Conservation (phyloP, 2,888 invertebrate species). For the Micropterix aruncella region DNA sequence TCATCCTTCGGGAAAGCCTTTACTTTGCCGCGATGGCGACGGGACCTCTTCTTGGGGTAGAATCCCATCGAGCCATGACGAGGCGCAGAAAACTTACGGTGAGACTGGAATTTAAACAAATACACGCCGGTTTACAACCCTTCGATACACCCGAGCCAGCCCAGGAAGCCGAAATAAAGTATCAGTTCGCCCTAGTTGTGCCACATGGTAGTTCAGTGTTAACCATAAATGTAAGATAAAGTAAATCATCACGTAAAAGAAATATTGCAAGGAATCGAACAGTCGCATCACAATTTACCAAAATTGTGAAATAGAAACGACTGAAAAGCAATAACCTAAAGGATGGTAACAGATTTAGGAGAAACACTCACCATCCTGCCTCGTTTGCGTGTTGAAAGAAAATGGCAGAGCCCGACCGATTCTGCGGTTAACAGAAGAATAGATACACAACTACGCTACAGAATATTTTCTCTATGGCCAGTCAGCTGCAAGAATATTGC, state of each 20-base stretch:
- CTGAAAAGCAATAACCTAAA: no score
- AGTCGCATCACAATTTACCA: no score
- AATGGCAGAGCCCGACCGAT: neutral
- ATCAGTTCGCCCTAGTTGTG: constrained; percentile 69
- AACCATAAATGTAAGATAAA: constrained; percentile 48
- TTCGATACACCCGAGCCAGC: no score
- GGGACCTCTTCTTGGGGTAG: constrained; percentile 96
- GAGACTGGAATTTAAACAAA: constrained; percentile 60
- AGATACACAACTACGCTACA: no score
- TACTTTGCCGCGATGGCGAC: constrained; percentile 94
- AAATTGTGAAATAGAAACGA: no score
- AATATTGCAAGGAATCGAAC: constrained; percentile 2
- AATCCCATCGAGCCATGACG: constrained; percentile 99
- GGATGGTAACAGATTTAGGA: no score
- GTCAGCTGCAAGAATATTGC: no score
- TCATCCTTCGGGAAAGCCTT: constrained; percentile 99
- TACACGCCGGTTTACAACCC: neutral
- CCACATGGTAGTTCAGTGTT: constrained; percentile 49
- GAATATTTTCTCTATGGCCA: no score
- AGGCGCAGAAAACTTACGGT: constrained; percentile 98
- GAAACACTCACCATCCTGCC: neutral
- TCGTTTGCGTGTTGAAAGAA: neutral
- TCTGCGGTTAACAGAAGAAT: no score
- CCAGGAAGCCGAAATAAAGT: constrained; percentile 6
- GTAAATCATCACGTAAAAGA: constrained; percentile 47